phyloP scores from a whole-genome alignment of 2,113 vertebrate species.

The Neotoma lepida region DNA sequence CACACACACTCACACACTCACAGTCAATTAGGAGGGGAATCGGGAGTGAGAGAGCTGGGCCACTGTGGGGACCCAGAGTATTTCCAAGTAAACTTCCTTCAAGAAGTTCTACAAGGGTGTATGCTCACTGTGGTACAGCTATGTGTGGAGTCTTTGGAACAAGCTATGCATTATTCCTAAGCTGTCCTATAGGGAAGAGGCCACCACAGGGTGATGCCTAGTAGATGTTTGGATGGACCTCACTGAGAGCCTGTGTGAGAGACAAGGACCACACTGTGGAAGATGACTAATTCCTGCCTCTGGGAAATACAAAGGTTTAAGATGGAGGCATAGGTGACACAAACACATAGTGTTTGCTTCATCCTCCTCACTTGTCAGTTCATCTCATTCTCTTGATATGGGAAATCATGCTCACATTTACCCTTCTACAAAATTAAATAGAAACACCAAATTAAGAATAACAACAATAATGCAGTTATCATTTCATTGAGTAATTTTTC shows the following conservation, averaged over 20 bases:
- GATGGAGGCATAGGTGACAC: background rate
- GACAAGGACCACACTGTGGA: background rate
- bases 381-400: background rate
- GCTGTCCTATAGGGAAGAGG: background rate
- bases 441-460: background rate
- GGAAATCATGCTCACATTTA: background rate
- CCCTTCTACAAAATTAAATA: background rate
- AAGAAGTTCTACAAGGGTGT: background rate
- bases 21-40: background rate
- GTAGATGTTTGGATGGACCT: background rate
- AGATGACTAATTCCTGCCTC: background rate
- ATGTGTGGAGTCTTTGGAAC: background rate
- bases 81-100: too few relatives aligned
- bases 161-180: background rate
- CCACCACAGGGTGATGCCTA: background rate
- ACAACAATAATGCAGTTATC: too few relatives aligned
- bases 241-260: too few relatives aligned
- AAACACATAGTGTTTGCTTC: fast-evolving
- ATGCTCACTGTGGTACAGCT: background rate
- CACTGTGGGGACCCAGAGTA: background rate
- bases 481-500: background rate
- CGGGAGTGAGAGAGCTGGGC: background rate
- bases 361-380: fast-evolving
- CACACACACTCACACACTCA: background rate
- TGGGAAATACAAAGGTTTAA: background rate